Evolutionary conservation across 2,888 invertebrate genomes (phyloP), one percentile per base, ranked within the genome.

Genomic region (Coenonympha arcania): DNA sequence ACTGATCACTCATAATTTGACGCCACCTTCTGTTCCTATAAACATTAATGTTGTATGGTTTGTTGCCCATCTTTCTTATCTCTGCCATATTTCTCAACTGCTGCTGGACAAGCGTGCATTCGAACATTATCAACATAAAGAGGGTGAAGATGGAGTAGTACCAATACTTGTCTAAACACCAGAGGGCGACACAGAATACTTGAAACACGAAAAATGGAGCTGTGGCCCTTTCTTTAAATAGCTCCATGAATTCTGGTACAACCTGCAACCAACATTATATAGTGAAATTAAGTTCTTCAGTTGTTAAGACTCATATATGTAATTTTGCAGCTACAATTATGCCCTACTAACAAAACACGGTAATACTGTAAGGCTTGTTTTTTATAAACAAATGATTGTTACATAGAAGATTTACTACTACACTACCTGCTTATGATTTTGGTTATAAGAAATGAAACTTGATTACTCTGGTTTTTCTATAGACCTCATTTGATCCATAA

Each of bases 131-230:
- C 48, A 99, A 88, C 98, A 99, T 98, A 45, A 95, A 89, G 1
- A 99, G 89, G 0, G 99, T 99, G 76, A 99, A 98, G 52, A 99
- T 90, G 46, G 96, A 97, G 78, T 98, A 99, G 76, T 98, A 95
- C 98, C 98, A 98, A 79, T 98, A 99, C 73, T 98, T 98, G 73
- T 99, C 99, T 60, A 99, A 87, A 82, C 99, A 99, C 99, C 99
- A 99, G 2, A 99, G 87, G 8, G 93, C 95, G 37, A 99, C 99
- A 71, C 99, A 99, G 76, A 99, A 99, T 50, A 99, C 96, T 93
- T 99, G 99, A 79, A 99, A 99, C 4, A 99, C 98, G 80, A 99
- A 99, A 82, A 99, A 99, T 1, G 99, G 99, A 0, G 99, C 99
- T 0, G 99, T 98, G 1, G 99, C 99, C 63, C 99, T 88, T 82